Conservation (phyloP, 2,888 invertebrate species). For the Synergus laeviventris region DNA sequence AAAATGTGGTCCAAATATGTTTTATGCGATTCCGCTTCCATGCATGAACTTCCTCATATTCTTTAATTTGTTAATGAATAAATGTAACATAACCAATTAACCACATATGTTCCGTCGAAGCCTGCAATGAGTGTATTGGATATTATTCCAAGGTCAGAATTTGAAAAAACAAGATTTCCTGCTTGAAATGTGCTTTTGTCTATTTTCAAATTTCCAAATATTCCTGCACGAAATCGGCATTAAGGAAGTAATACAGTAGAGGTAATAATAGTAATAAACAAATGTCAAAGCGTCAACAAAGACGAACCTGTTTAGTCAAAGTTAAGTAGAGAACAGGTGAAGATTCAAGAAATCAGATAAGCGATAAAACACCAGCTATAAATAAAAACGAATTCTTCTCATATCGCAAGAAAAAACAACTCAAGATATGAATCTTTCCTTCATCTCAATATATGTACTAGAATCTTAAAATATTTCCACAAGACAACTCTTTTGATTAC, state of each 20-base stretch:
- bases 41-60: too few relatives aligned
- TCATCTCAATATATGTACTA: neutral
- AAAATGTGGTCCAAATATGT: too few relatives aligned
- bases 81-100: too few relatives aligned
- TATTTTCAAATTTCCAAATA: too few relatives aligned
- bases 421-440: neutral
- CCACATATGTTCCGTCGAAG: too few relatives aligned
- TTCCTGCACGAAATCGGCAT: too few relatives aligned
- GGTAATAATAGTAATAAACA: neutral
- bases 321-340: neutral
- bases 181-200: too few relatives aligned
- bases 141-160: too few relatives aligned
- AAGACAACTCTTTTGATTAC: neutral
- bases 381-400: neutral
- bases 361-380: neutral
- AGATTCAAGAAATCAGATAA: neutral
- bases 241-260: neutral
- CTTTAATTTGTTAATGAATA: too few relatives aligned
- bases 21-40: too few relatives aligned
- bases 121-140: too few relatives aligned
- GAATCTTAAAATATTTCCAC: neutral
- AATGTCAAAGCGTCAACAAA: conserved; percentile 2
- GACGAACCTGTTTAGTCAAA: neutral
- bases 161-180: too few relatives aligned
- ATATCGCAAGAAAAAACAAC: neutral